Conservation (phyloP, 1,140 invertebrate species). For the Drosophila sp. region DNA sequence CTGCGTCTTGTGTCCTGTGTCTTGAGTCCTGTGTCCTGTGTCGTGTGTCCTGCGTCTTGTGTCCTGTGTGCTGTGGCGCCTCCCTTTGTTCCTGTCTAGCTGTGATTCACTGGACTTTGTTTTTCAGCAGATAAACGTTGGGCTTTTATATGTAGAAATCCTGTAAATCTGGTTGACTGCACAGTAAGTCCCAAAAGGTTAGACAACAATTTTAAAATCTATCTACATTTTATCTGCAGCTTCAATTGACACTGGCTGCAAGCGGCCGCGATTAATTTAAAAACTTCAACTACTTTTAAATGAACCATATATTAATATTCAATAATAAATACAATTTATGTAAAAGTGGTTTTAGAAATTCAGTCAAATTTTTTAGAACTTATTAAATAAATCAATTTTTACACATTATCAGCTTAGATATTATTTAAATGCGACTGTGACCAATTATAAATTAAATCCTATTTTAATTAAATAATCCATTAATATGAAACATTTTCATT, state of each 20-base stretch:
- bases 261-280: background rate
- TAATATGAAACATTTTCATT: too few relatives aligned
- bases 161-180: background rate
- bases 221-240: background rate
- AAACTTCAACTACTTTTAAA: too few relatives aligned
- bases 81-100: conserved; percentile 8
- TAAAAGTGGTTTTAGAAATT: too few relatives aligned
- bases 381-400: too few relatives aligned
- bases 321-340: too few relatives aligned
- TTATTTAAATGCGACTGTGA: too few relatives aligned
- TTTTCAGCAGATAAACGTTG: conserved; percentile 23
- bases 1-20: background rate
- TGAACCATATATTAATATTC: too few relatives aligned
- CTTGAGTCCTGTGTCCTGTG: background rate
- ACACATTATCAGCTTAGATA: too few relatives aligned
- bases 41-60: background rate
- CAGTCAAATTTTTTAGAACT: too few relatives aligned
- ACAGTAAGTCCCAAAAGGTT: background rate
- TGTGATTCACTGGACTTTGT: conserved; percentile 25
- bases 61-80: background rate
- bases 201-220: background rate
- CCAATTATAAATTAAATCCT: too few relatives aligned
- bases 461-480: too few relatives aligned
- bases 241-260: background rate
- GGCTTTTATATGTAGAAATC: conserved; percentile 24